Evolutionary conservation across 2,113 vertebrate species (phyloP), one percentile per base, ranked within the genome.

Genomic region (Heterotis niloticus): DNA sequence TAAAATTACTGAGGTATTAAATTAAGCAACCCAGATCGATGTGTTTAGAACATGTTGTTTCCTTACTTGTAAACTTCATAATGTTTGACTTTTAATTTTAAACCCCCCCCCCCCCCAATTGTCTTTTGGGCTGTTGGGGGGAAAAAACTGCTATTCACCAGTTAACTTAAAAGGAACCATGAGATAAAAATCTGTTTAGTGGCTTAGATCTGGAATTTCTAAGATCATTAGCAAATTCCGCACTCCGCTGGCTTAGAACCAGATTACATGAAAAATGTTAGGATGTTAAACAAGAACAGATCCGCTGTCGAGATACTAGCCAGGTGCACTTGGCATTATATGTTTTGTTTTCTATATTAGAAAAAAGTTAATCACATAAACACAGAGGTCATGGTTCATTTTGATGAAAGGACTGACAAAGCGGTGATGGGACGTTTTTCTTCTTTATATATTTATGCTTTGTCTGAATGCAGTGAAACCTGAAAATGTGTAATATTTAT

Each of bases 171-270:
- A 77, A 78, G 78, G 84, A 88, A 90, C 87, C 90, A 91, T 88
- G 82, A 84, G 79, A 86, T 84, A 81, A 89, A 72, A 90, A 91
- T 90, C 88, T 86, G 60, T 88, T 85, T 84, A 85, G 85, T 87
- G 81, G 83, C 82, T 88, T 83, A 81, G 82, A 82, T 83, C 74
- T 82, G 84, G 86, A 91, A 88, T 88, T 87, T 80, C 23, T 82
- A 70, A 75, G 82, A 84, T 86, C 74, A 82, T 88, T 82, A 79
- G 4, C 77, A 17, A 44, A 72, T 64, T 72, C 60, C n/a, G 20
- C 3, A 16, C n/a, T 72, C n/a, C 70, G 20, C 34, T 29, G 71
- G 71, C 28, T 59, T 74, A 59, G 57, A 56, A 74, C 51, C 10
- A 56, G 52, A 74, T 18, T 59, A 23, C 54, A 57, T 71, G 70